Conservation (phyloP, 2,797 vertebrate species). For the Gephyroberyx darwinii region DNA sequence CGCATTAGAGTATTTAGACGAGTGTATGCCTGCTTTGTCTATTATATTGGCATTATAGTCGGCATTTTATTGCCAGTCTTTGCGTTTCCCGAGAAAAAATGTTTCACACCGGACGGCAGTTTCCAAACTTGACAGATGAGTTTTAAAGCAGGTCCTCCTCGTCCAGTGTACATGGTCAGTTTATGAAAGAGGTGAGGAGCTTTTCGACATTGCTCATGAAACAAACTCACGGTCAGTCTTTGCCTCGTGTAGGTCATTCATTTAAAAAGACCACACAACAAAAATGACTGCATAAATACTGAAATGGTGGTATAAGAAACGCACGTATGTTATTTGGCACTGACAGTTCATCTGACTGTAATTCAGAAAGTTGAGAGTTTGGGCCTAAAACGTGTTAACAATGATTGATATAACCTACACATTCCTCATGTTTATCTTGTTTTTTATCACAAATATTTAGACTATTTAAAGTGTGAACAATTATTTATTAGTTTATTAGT, state of each 20-base stretch:
- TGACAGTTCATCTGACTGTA: background rate
- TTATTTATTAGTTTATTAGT: background rate
- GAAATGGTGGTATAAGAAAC: background rate
- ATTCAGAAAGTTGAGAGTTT: background rate
- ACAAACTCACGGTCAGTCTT: background rate
- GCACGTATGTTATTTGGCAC: background rate
- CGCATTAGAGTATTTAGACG: background rate
- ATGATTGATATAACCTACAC: background rate
- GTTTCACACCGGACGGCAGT: background rate
- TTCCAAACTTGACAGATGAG: background rate
- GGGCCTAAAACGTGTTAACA: background rate
- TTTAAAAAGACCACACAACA: constrained; percentile 40
- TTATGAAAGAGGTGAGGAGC: too few species aligned
- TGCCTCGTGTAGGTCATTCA: constrained; percentile 47
- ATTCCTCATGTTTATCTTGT: background rate
- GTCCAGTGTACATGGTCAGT: too few species aligned
- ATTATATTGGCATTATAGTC: background rate
- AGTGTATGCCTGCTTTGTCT: background rate
- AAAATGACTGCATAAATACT: constrained; percentile 9
- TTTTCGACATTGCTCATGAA: too few species aligned
- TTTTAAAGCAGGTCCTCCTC: background rate
- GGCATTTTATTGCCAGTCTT: background rate
- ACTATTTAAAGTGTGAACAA: too few species aligned
- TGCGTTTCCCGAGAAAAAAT: background rate
- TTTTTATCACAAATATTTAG: background rate